Base-by-base conservation (phyloP, 1,140 invertebrate genomes). In the Leptopilina clavipes region DNA sequence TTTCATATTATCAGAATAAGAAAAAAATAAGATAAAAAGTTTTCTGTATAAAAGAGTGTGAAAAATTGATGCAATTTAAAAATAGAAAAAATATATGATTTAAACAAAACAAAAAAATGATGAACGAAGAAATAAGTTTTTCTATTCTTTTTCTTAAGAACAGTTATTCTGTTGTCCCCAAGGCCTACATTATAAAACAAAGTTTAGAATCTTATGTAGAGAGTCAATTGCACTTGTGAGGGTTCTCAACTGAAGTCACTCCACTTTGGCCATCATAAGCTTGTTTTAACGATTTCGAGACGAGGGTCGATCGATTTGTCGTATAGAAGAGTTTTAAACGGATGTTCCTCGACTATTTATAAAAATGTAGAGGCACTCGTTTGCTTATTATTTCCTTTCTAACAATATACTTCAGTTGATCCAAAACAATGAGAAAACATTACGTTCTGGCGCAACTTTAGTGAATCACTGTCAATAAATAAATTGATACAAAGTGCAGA, bases 241-340 rank as follows among this genome's bases (percentile, higher is more conserved):
- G 56, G 56, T 65, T 65, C 56, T 65, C 56, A 65, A 65, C 56
- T 65, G 25, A n/a, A 31, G 56, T 65, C 56, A 65, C 22, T 65
- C 19, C 19, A 31, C 45, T 73, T n/a, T 18, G 22, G 22, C n/a
- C 25, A 54, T 37, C 25, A 56, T 73, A 73, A 73, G 22, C 52
- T 71, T 19, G 1, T 71, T 54, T 18, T 73, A 25, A 73, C 44
- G 45, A 48, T 73, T 73, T 19, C 19, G 54, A 59, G 54, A 59
- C 54, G 18, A 59, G 54, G 54, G 54, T 71, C 70, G 74, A 79
- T 76, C 45, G 71, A 59, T 59, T 59, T 59, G 19, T 18, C 19
- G 8, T 22, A 59, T 59, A 22, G 11, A 22, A 59, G 48, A 52
- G 48, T 52, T 52, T 52, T 59, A 22, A 59, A 22, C 22, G 54